Evolutionary conservation across 2,888 invertebrate species (phyloP), one percentile per base, ranked within the genome.

Genomic region (Cheilosia impressa): DNA sequence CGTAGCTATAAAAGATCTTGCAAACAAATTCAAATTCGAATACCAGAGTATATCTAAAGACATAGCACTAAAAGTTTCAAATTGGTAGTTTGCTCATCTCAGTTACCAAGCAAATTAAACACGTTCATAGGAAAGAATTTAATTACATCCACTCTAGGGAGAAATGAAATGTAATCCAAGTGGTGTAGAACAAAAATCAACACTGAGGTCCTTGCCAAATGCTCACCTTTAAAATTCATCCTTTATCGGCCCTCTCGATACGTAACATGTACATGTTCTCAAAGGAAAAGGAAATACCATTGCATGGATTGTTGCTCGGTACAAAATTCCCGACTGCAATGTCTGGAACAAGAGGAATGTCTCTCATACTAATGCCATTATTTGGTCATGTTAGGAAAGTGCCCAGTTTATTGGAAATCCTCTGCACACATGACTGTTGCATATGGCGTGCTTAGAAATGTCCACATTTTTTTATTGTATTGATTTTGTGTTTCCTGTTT

Each of bases 361-460:
- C 19, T 17, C 43, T 52, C 27, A 13, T 27, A 22, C 31, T 45
- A 13, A 43, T 19, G 17, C 22, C 57, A 43, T 57, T 71, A 50
- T 47, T 58, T 58, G 17, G 47, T 58, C 57, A 47, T 52, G 72
- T 53, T 57, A 19, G 41, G 43, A 57, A 31, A 31, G 55, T 53
- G 60, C 62, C 24, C 50, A 75, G 65, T 57, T 75, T 57, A 75
- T 65, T 75, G 65, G 57, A 38, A 57, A 75, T 24, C 24, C 19
- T 47, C 50, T 5, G 47, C n/a, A 43, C 27, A 60, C 53, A 73
- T 34, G 53, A 38, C 55, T 55, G 45, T 73, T 63, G 55, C 73
- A 55, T 31, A 55, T 43, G 55, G 55, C 2, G 55, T 27, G 47
- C 43, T 53, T 50, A 1, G 52, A 43, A 62, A 53, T 55, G 43